Base-by-base conservation (phyloP, 1,140 invertebrate genomes). In the Heliconius hewitsoni region DNA sequence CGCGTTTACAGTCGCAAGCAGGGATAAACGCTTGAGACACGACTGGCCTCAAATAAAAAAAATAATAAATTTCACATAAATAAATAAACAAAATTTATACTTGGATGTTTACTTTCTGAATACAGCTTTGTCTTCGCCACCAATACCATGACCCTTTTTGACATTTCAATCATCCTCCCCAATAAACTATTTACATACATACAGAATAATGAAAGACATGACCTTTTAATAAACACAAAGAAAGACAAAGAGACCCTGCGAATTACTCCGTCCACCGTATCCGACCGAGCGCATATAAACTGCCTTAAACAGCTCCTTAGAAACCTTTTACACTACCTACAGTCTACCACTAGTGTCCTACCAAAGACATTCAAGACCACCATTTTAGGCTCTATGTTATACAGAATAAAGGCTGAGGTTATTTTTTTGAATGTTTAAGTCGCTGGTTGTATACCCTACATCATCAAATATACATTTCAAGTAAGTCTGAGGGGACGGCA, bases 391-490 rank as follows among this genome's bases (percentile, higher is more conserved):
- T 74, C 23, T 75, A 66, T 66, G 9, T 16, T 8, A n/a, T 72
- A 72, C n/a, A n/a, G 6, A 46, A 66, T 34, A 52, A 60, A 34
- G 19, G 11, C 30, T 57, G 50, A 37, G 57, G 30, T 72, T 50
- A 60, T 27, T n/a, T 19, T 37, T 8, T 9, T 34, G 2, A 30
- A 11, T 13, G n/a, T 0, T 27, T 19, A 30, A 2, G 66, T 76
- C 8, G 74, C 71, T 34, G 3, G 16, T 74, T 77, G 81, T 77
- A 77, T 42, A 75, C 66, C 73, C 71, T 75, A 78, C 80, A 81
- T 90, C 89, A 89, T 90, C 87, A 90, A 90, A 90, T 90, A 90
- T 90, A 90, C 89, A 90, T 90, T 90, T 89, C 76, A 83, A 84
- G 88, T 87, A 90, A 85, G 85, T 82, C 78, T 81, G 78, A 84